phyloP scores from a whole-genome alignment of 1,140 invertebrate species.

The Scaptomyza montana region DNA sequence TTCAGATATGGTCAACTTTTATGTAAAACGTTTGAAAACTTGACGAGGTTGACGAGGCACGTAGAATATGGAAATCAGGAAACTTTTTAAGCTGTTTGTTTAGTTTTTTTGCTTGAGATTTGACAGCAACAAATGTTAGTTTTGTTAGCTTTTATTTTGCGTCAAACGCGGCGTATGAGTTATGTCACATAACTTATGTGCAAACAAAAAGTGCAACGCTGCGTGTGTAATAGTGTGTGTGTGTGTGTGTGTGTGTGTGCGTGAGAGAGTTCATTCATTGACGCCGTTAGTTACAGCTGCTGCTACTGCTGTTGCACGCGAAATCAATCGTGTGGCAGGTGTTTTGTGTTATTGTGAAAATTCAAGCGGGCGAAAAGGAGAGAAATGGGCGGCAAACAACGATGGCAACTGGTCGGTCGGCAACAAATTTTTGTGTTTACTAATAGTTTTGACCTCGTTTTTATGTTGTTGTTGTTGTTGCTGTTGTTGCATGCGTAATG shows the following conservation, averaged over 20 bases:
- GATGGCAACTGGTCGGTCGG: constrained; percentile 9
- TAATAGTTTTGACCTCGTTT: constrained; percentile 79
- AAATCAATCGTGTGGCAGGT: constrained; percentile 53
- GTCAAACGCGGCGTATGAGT: constrained; percentile 72
- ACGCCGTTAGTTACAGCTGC: constrained; percentile 14
- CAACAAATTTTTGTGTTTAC: constrained; percentile 69
- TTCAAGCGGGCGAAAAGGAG: constrained; percentile 24
- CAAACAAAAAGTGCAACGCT: constrained; percentile 9
- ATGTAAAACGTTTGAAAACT: not conserved
- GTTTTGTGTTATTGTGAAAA: constrained; percentile 63
- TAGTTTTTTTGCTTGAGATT: not conserved
- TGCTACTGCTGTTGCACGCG: constrained; percentile 34
- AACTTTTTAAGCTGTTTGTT: not conserved
- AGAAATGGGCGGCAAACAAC: constrained; percentile 8
- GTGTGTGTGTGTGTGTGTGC: constrained; percentile 25
- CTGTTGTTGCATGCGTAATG: constrained; percentile 76
- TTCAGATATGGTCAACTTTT: not conserved
- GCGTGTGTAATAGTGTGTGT: too few relatives aligned
- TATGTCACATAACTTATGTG: too few relatives aligned
- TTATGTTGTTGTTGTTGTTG: constrained; percentile 25
- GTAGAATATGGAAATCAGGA: not conserved
- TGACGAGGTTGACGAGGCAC: too few relatives aligned
- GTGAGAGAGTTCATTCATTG: constrained; percentile 57
- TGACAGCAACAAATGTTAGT: not conserved
- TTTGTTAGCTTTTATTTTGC: constrained; percentile 33